phyloP scores from a whole-genome alignment of 2,888 invertebrate species.

The Acleris literana region DNA sequence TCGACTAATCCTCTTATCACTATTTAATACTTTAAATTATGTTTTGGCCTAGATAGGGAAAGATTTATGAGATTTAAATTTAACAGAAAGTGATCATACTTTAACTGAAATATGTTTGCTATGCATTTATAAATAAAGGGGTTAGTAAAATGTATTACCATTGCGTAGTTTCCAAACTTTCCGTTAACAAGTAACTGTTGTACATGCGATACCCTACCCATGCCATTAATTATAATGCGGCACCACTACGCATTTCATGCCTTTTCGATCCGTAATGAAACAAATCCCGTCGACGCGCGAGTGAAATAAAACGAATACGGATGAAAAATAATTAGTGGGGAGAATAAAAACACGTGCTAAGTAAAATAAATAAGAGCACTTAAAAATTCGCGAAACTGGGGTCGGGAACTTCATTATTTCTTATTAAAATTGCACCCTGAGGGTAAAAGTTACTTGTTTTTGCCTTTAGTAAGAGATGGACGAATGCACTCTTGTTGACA shows the following conservation, averaged over 20 bases:
- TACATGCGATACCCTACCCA: not conserved
- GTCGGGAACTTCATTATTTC: constrained; percentile 76
- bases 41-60: no score
- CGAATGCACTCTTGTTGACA: constrained; percentile 60
- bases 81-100: no score
- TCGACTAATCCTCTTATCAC: no score
- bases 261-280: constrained; percentile 24
- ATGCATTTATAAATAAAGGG: no score
- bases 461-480: constrained; percentile 73
- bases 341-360: constrained; percentile 71
- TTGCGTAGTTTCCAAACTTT: no score
- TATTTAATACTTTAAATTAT: no score
- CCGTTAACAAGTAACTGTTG: no score
- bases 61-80: no score
- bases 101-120: no score
- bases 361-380: constrained; percentile 78
- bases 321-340: constrained; percentile 44
- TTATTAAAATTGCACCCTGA: constrained; percentile 76
- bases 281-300: constrained; percentile 18
- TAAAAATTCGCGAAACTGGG: constrained; percentile 75
- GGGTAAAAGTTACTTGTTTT: constrained; percentile 77
- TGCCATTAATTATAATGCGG: constrained; percentile 22
- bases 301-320: constrained; percentile 39
- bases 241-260: constrained; percentile 10
- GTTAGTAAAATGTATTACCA: no score